Evolutionary conservation across 2,888 invertebrate species (phyloP).

Genomic region (Orthonychiurus folsomi): DNA sequence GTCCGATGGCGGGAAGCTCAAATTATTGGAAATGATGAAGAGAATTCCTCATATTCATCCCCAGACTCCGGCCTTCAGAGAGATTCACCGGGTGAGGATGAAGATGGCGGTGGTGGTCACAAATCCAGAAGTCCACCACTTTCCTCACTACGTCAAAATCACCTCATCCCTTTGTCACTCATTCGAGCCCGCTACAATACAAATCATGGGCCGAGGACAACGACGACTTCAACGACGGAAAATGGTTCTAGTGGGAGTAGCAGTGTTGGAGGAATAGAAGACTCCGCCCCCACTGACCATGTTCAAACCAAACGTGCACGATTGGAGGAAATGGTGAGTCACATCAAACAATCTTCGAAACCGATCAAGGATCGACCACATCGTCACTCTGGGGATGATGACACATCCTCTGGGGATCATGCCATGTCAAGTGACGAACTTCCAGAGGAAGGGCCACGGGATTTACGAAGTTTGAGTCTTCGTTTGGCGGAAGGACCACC

Average conservation of each 20-base stretch:
- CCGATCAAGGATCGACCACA: slow-evolving; percentile 14
- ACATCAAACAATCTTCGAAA: slow-evolving; percentile 33
- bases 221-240: not conserved
- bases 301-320: slow-evolving; percentile 38
- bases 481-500: not conserved
- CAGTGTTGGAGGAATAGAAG: slow-evolving; percentile 1
- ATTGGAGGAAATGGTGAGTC: slow-evolving; percentile 40
- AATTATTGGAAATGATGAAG: slow-evolving; percentile 26
- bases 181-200: slow-evolving; percentile 37
- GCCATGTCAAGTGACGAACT: slow-evolving; percentile 38
- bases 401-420: slow-evolving; percentile 37
- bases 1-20: slow-evolving; percentile 32
- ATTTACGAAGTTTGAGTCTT: slow-evolving; percentile 17
- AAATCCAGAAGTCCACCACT: slow-evolving; percentile 6
- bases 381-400: slow-evolving; percentile 39
- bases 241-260: not conserved
- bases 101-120: slow-evolving; percentile 26
- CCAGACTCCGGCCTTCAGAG: slow-evolving; percentile 40
- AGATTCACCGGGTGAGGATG: slow-evolving; percentile 40
- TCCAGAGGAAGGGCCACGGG: slow-evolving; percentile 33
- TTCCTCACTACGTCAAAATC: slow-evolving; percentile 28
- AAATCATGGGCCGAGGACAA: slow-evolving; percentile 13
- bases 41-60: slow-evolving; percentile 36
- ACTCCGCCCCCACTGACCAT: slow-evolving; percentile 20
- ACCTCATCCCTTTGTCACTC: slow-evolving; percentile 39